Base-by-base conservation (phyloP, 2,113 vertebrate species). In the Amazona guildingii region DNA sequence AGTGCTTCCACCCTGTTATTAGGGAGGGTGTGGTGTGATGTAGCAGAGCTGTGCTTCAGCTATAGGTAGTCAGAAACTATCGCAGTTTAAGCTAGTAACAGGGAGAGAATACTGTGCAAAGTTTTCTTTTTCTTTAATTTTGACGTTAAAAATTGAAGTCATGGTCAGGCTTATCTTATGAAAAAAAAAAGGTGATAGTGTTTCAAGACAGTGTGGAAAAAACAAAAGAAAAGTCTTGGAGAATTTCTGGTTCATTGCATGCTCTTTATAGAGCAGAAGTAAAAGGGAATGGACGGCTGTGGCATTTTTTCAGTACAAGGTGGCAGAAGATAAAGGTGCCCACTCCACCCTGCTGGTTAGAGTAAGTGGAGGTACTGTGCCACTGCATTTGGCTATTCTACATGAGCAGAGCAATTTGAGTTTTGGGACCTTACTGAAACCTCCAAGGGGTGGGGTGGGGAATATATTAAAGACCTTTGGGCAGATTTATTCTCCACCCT, bases 1-100 rank as follows among this genome's bases (percentile, higher is more conserved):
- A 57, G 83, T 62, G 72, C 91, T 97, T 97, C 90, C 86, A 97
- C 95, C 97, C 97, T 98, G 87, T 97, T 92, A 98, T 98, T 98
- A 97, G 93, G 59, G 74, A 95, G 94, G 92, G 95, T 90, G 95
- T 83, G 91, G 90, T 88, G 86, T 93, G 96, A 91, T 94, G 94
- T 88, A 89, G 89, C 86, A 94, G 91, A 81, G 94, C 87, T 96
- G 63, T 83, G 67, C 81, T 75, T 86, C 88, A 86, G 87, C 72
- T 62, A 4, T 70, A 77, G 69, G 77, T 97, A 79, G 81, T 70
- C 74, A 66, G 97, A 93, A 95, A 83, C 82, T 93, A 66, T 31
- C 92, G 79, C 92, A 88, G 83, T 95, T 97, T 93, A 96, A 94
- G 74, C 70, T 95, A 87, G 73, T 97, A 81, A 82, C 48, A 84